Base-by-base conservation (phyloP, 2,888 invertebrate genomes). In the Elegia similella region DNA sequence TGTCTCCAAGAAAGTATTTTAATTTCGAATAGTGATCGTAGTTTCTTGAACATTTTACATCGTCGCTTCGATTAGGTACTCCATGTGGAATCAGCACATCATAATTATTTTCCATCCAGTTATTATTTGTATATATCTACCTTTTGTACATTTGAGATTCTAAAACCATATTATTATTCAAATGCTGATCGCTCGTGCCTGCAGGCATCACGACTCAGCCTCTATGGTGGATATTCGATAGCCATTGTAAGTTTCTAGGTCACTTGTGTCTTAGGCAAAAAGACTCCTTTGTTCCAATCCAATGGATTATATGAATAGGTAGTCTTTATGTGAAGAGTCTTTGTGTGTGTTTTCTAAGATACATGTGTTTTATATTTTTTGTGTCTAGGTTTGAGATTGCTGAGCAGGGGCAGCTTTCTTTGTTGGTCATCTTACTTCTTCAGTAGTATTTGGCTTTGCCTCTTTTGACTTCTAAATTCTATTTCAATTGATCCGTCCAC, bases 191-290 rank as follows among this genome's bases (percentile, higher is more conserved):
- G 64, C 66, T 80, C 78, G 75, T 76, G 80, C 77, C 70, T 66
- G 57, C 62, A 72, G 77, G 69, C 67, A 75, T 84, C 80, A 80
- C 80, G 80, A 76, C 34, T 50, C 10, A 6, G 34, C 73, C 68
- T 64, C 69, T 75, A 70, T 73, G 73, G 75, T 74, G 76, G 83
- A 82, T 82, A 86, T 86, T 82, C 73, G 84, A 84, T 84, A 78
- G 72, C 80, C 68, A 73, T 80, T 79, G 70, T 78, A 72, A 75
- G 74, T 82, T 84, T 83, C 68, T 86, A 70, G 87, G 86, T 87
- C 86, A 85, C 68, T 61, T 62, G 61, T 57, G 52, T 34, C 56
- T 54, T 43, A 42, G 58, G 32, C 34, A 42, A 64, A 66, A 72
- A 63, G 59, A 69, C 65, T 69, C 70, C 75, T 76, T 77, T 79